A percentile compares a stretch with the other conserved stretches of the same genome.
These are phyloP conservation scores for Azorinus chamasolen DNA, from an alignment of 2,888 invertebrate genomes.

Conservation along the genomic window DNA sequence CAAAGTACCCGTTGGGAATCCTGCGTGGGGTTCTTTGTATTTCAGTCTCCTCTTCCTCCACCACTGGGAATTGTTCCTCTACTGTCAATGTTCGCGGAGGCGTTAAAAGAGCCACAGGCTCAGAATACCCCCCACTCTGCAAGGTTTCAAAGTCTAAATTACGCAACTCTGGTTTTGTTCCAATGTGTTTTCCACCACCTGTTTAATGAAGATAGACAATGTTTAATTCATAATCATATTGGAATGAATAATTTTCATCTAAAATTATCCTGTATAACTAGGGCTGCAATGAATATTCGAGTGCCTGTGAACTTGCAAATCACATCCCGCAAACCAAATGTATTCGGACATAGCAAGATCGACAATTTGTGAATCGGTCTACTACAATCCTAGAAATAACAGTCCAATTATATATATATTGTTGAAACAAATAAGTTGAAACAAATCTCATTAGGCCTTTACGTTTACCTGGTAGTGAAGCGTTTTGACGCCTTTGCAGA, in stretches of 20 bases:
- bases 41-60: conserved; percentile 41
- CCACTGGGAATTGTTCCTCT: conserved; percentile 88
- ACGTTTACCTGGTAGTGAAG: too few species aligned
- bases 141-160: conserved; percentile 67
- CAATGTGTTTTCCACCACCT: conserved; percentile 83
- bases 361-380: too few species aligned
- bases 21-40: conserved; percentile 11
- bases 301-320: too few species aligned
- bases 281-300: too few species aligned
- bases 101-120: conserved; percentile 92
- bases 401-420: too few species aligned
- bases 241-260: background rate
- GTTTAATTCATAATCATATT: background rate
- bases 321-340: too few species aligned
- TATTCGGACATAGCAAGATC: too few species aligned
- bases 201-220: conserved; percentile 48
- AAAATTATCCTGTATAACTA: background rate
- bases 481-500: too few species aligned
- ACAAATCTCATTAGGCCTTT: too few species aligned
- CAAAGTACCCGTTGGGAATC: conserved; percentile 71
- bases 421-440: too few species aligned
- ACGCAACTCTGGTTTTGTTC: conserved; percentile 71
- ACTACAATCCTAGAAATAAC: too few species aligned
- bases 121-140: conserved; percentile 20
- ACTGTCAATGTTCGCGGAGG: conserved; percentile 96